phyloP scores from a whole-genome alignment of 2,113 vertebrate genomes.

The Balaeniceps rex region DNA sequence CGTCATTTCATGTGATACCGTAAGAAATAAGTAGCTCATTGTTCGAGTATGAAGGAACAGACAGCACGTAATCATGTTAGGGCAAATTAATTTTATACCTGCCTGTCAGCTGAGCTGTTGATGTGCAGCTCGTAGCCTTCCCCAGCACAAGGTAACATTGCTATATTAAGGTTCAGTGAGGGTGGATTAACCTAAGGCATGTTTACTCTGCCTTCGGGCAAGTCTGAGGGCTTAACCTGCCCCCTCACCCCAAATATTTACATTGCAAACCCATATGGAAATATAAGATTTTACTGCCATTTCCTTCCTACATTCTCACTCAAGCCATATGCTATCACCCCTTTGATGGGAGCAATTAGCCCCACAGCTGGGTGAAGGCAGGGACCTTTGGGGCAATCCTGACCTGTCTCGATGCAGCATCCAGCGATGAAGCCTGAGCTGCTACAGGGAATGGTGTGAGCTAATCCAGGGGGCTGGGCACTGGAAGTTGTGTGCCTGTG shows the following conservation, averaged over 20 bases:
- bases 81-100: not conserved
- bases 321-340: not conserved
- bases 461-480: not conserved
- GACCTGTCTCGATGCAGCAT: rapidly evolving
- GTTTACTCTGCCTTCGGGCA: not conserved
- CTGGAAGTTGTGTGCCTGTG: not conserved
- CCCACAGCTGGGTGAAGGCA: not conserved
- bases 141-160: not conserved
- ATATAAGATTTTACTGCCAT: not conserved
- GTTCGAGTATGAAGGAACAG: not conserved
- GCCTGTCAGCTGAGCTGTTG: not conserved
- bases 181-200: not conserved
- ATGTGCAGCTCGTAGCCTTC: not conserved
- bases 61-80: not conserved
- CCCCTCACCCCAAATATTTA: not conserved
- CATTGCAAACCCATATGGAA: not conserved
- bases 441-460: not conserved
- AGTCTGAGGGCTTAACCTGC: not conserved
- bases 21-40: not conserved
- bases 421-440: not conserved
- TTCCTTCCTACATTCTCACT: not conserved
- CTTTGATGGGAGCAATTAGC: not conserved
- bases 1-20: not conserved
- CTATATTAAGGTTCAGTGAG: not conserved
- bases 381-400: not conserved